Base-by-base conservation (phyloP, 2,797 vertebrate species). In the Hyperoplus lanceolatus region DNA sequence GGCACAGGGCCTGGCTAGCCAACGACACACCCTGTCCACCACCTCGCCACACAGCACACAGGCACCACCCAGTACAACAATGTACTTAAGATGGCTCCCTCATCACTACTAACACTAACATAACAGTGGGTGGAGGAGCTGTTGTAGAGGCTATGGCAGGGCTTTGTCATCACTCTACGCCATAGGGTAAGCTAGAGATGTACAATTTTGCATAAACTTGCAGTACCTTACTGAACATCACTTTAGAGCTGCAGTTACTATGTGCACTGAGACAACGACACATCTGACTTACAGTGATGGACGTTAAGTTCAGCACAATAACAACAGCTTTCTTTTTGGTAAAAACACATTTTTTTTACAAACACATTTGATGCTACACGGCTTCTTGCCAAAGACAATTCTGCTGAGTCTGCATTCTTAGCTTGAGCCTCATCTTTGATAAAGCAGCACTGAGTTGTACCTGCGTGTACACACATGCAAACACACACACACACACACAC, bases 1-100 rank as follows among this genome's bases (percentile, higher is more conserved):
- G 96, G 95, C 91, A 95, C 92, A 89, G 46, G 42, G 91, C 90
- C 85, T 56, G 87, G 82, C 88, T 89, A 93, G 91, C 94, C 93
- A 94, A 93, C 75, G 92, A 66, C 67, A 49, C 85, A 61, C 92
- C 93, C 92, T 83, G 92, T 87, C 90, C 89, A 89, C 82, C 85
- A 84, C 90, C 90, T 90, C 77, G 43, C 89, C 84, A 79, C 85
- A 72, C 78, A 63, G 76, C 82, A 73, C 77, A 67, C 45, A 79
- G 88, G 85, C 90, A 86, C 90, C 87, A 82, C 92, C 91, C 93
- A 90, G 81, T 82, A 69, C 91, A 93, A 92, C 93, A 93, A 93
- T 91, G 90, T 78, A 79, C 87, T 89, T 81, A 86, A 89, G 86
- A 91, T 85, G 88, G 79, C 82, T 92, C 90, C 87, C 86, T 93